Conservation (phyloP, 1,140 invertebrate species). For the Pemphigus obesinymphae region DNA sequence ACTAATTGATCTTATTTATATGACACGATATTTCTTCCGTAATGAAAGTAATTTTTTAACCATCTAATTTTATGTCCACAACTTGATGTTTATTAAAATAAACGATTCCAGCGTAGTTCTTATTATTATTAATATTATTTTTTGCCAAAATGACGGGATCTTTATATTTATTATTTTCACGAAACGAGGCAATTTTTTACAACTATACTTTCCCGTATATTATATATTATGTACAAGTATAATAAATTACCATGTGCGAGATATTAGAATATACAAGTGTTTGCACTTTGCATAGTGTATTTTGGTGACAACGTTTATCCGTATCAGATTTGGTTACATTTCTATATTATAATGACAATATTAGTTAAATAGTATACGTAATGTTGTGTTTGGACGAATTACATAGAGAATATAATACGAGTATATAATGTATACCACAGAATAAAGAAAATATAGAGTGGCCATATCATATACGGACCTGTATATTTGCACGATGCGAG, state of each 20-base stretch:
- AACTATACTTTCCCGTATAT: neutral
- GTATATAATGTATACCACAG: too few species aligned
- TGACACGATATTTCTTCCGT: neutral
- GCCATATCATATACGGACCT: too few species aligned
- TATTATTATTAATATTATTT: neutral
- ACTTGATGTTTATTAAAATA: neutral
- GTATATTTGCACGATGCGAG: too few species aligned
- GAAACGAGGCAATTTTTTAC: neutral
- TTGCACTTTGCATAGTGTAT: neutral
- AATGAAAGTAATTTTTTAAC: neutral
- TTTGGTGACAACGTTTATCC: neutral
- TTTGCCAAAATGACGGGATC: too few species aligned
- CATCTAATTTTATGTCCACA: neutral
- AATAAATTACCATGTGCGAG: neutral
- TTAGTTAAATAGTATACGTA: neutral
- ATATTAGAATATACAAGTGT: neutral
- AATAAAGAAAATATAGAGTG: too few species aligned
- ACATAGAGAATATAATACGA: too few species aligned
- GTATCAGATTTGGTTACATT: neutral
- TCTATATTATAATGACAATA: neutral
- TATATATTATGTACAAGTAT: neutral
- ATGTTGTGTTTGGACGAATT: too few species aligned
- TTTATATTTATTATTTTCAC: neutral
- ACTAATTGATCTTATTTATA: slow-evolving; percentile 16
- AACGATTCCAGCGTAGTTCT: neutral